Base-by-base conservation (phyloP, 2,888 invertebrate genomes). In the Galeruca laticollis region DNA sequence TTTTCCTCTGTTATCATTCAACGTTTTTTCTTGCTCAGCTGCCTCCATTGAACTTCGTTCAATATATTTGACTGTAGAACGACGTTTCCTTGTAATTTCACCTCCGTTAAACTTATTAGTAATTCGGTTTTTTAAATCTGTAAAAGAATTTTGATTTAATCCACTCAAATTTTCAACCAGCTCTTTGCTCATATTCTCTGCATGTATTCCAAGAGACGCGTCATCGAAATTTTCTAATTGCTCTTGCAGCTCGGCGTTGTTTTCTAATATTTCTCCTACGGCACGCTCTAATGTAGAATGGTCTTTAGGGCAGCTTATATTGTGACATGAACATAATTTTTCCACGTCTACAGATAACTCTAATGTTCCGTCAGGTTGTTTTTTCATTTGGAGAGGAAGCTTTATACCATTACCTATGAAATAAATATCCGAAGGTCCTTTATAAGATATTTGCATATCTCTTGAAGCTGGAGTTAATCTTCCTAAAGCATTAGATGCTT, bases 371-470 rank as follows among this genome's bases (percentile, higher is more conserved):
- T 85, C 81, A 1, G 76, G 62, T 65, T 79, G 78, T 67, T 79
- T 78, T 37, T 77, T 77, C 76, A 85, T 78, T 68, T 82, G 81
- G 33, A 86, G 73, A 4, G 86, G 86, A 10, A 86, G 74, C 71
- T 84, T 83, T 37, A 86, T 82, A 33, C 84, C 84, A 65, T 82
- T 81, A 4, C 84, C 84, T 4, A 82, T 72, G 69, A 85, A 84
- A 65, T 78, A 83, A 37, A 84, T 71, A 59, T 80, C 78, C 26
- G 73, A 70, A 1, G 76, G 74, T 26, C 72, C 70, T 26, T 47
- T 57, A 43, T 13, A 65, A 1, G 66, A 60, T 35, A 63, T 43
- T 15, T 69, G 69, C 3, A 61, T 43, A 21, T 69, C 70, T 6
- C 69, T 47, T 13, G 56, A 47, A n/a, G 56, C 59, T n/a, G 77